Base-by-base conservation (phyloP, 2,113 vertebrate genomes). In the Seriola quinqueradiata region DNA sequence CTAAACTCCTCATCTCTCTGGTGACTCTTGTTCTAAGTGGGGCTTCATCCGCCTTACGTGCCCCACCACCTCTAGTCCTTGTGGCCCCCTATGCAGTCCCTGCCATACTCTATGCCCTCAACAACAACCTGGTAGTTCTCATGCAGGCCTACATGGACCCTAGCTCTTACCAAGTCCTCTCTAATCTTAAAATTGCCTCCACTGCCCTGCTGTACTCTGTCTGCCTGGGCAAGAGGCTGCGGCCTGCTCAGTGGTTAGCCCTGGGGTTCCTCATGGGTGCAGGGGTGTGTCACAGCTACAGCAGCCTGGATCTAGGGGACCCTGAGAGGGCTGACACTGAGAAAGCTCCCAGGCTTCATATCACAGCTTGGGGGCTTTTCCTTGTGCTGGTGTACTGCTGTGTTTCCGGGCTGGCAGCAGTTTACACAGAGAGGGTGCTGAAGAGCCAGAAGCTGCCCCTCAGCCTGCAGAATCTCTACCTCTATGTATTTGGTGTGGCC, bases 111-210 rank as follows among this genome's bases (percentile, higher is more conserved):
- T 99, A 99, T 0, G 96, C 97, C 0, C 93, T 96, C 70, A 99
- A 97, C 95, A 99, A 99, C 94, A 98, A 99, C 93, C 90, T 99
- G 79, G 97, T 97, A 57, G 97, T 99, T 50, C 91, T 96, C 87
- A 97, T 99, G 95, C 98, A 99, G 90, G 95, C 93, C 28, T 95
- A 97, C 90, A 99, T 99, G 98, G 98, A 99, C 82, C 98, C 98
- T 21, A 97, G 97, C 92, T 98, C 97, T 60, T 99, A 95, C 88
- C 98, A 99, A 85, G 94, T 99, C 17, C 94, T 99, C 50, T 97
- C 97, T 64, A 99, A 99, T 92, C 93, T 99, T 2, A 99, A 99
- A 92, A 97, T 99, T 0, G 95, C 94, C 87, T 97, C 95, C 83
- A 99, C 98, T 0, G 97, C 97, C 0, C 75, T 98, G 50, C 93